Base-by-base conservation (phyloP, 1,140 invertebrate species). In the Caenorhabditis brenneri region DNA sequence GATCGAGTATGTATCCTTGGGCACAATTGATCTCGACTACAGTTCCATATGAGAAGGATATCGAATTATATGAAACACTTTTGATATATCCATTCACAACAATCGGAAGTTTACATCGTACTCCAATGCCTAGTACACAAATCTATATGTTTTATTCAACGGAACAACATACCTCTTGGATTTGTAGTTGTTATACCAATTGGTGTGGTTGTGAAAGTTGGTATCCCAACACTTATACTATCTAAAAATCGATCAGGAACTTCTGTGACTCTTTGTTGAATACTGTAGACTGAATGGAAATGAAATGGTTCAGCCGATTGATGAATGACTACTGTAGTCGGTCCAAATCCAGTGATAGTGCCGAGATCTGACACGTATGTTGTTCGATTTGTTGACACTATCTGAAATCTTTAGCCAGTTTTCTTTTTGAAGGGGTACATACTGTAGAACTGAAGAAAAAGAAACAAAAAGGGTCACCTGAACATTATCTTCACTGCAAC, bases 401-500 rank as follows among this genome's bases (percentile, higher is more conserved):
- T 74, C 65, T 74, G 5, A 27, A 74, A 42, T n/a, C 5, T 36
- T 39, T 1, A 4, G n/a, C n/a, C n/a, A n/a, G n/a, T n/a, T n/a
- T n/a, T n/a, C n/a, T n/a, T n/a, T n/a, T n/a, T n/a, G n/a, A n/a
- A n/a, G n/a, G n/a, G n/a, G n/a, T n/a, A 58, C 24, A 27, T 2
- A 27, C 24, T 5, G 5, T 3, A 27, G n/a, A 12, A 7, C 24
- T n/a, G 22, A 7, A 3, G 49, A 51, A 51, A 19, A 51, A 19
- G 19, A 51, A 19, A 10, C 10, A 9, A 7, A 51, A 19, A 51
- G 2, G 10, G 5, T 42, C 22, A 74, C 65, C 65, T 74, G 65
- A 74, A 74, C 65, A 24, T 74, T 39, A n/a, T 74, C 65, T n/a
- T 74, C 65, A 42, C 65, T 42, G 36, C 65, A 74, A 24, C 65